Evolutionary conservation across 2,113 vertebrate species (phyloP).

Genomic region (Rhinoderma darwinii): DNA sequence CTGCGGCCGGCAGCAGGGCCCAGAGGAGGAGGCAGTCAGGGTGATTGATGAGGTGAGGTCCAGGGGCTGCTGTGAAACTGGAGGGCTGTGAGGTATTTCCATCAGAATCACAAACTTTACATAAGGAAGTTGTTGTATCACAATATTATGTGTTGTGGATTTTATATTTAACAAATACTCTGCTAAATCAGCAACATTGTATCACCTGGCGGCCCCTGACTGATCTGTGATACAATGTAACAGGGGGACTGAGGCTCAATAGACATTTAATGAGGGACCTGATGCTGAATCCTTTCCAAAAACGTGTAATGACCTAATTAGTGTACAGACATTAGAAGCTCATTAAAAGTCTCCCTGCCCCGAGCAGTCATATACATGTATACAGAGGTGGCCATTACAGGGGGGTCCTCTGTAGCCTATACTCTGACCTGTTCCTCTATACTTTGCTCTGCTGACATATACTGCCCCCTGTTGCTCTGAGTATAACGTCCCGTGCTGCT

Average conservation of each 20-base stretch:
- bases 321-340: background rate
- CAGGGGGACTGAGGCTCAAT: background rate
- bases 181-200: background rate
- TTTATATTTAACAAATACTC: background rate
- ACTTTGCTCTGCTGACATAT: no score
- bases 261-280: background rate
- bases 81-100: background rate
- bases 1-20: background rate
- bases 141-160: background rate
- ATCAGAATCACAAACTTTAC: background rate
- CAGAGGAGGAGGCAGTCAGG: background rate
- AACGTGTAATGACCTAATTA: constrained; percentile 7
- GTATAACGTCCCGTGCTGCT: background rate
- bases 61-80: background rate
- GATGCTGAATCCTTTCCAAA: background rate
- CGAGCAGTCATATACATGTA: background rate
- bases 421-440: background rate
- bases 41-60: background rate
- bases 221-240: background rate
- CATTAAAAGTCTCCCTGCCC: background rate
- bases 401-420: background rate
- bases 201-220: no score
- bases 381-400: background rate
- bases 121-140: background rate
- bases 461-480: no score